Evolutionary conservation across 2,888 invertebrate species (phyloP).

Genomic region (Synergus gifuensis): DNA sequence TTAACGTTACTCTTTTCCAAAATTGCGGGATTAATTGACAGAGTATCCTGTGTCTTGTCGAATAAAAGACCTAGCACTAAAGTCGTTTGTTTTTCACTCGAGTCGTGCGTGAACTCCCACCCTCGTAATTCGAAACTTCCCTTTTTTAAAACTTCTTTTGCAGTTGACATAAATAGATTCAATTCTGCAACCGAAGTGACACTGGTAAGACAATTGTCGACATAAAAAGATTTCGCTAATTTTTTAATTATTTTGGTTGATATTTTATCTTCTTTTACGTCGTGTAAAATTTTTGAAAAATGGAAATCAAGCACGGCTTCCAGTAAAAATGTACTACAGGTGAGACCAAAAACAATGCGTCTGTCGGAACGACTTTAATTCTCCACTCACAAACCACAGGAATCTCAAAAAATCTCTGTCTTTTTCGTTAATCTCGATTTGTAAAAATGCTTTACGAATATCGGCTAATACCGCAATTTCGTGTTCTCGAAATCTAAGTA

Average conservation of each 20-base stretch:
- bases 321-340: conserved; percentile 58
- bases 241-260: conserved; percentile 56
- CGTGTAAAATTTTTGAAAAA: conserved; percentile 44
- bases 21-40: conserved; percentile 48
- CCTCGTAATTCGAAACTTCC: conserved; percentile 53
- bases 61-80: conserved; percentile 47
- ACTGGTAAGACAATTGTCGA: conserved; percentile 58
- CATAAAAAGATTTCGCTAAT: conserved; percentile 54
- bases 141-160: conserved; percentile 46
- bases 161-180: conserved; percentile 42
- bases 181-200: conserved; percentile 43
- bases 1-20: too few relatives aligned
- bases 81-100: conserved; percentile 35
- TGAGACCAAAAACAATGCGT: conserved; percentile 60
- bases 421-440: conserved; percentile 52
- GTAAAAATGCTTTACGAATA: conserved; percentile 56
- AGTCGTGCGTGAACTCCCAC: conserved; percentile 48
- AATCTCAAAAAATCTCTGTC: conserved; percentile 59
- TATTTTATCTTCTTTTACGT: conserved; percentile 53
- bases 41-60: conserved; percentile 44
- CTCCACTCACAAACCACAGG: conserved; percentile 55
- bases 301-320: conserved; percentile 58
- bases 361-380: conserved; percentile 48
- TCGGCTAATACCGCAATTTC: conserved; percentile 55
- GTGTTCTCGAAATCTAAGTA: conserved; percentile 53